These are phyloP conservation scores for Ennomos fuscantarius DNA, from an alignment of 2,888 invertebrate species.

Conservation along the genomic window DNA sequence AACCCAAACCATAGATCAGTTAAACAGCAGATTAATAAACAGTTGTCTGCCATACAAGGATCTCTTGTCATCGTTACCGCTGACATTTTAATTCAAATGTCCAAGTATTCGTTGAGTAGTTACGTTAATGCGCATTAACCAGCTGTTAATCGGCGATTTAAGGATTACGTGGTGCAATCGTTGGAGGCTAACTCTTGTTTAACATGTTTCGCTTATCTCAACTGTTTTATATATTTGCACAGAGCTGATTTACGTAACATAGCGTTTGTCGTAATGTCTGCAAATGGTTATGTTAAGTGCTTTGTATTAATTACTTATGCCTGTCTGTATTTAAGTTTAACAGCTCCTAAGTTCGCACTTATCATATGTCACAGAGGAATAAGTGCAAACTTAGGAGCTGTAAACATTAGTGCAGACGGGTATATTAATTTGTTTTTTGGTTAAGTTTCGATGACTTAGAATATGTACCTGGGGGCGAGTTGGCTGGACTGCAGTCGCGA, in stretches of 20 bases:
- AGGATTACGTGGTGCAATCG: conserved; percentile 16
- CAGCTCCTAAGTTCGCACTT: too few relatives aligned
- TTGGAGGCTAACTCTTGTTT: neutral
- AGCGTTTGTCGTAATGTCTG: neutral
- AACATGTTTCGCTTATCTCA: conserved; percentile 1
- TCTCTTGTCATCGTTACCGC: conserved; percentile 26
- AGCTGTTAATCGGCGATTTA: conserved; percentile 18
- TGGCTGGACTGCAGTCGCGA: too few relatives aligned
- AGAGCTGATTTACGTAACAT: neutral
- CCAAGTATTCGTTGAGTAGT: conserved; percentile 32
- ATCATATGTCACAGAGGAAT: too few relatives aligned
- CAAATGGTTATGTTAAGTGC: too few relatives aligned
- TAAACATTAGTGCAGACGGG: too few relatives aligned
- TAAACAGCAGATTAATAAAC: conserved; percentile 22
- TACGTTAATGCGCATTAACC: conserved; percentile 15
- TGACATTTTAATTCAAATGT: conserved; percentile 51
- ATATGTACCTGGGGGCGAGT: too few relatives aligned
- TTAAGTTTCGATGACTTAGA: too few relatives aligned
- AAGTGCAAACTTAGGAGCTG: too few relatives aligned
- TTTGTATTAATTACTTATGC: too few relatives aligned
- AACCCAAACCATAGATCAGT: conserved; percentile 18
- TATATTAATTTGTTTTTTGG: too few relatives aligned
- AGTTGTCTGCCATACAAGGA: conserved; percentile 29
- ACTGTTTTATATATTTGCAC: conserved; percentile 6
- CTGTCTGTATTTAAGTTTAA: too few relatives aligned